A percentile compares a stretch with the other conserved stretches of the same genome.
These are phyloP conservation scores for Helobdella robusta DNA, from an alignment of 2,888 invertebrate species.

Conservation along the genomic window DNA sequence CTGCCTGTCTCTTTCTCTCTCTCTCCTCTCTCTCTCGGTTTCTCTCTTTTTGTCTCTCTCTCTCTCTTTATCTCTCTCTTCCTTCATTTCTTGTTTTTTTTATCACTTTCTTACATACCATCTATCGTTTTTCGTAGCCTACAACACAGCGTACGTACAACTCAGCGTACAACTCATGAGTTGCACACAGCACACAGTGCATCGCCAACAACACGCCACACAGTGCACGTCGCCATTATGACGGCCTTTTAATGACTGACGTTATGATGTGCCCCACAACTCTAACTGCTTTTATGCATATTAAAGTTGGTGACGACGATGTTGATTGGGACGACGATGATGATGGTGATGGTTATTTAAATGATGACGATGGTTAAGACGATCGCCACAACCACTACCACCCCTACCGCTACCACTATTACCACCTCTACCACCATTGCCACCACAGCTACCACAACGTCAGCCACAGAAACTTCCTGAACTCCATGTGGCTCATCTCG, in stretches of 20 bases:
- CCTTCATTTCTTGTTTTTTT: slow-evolving; percentile 5
- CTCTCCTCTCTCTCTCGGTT: slow-evolving; percentile 5
- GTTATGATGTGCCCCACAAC: too few relatives aligned
- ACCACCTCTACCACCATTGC: slow-evolving; percentile 24
- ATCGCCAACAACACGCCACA: too few relatives aligned
- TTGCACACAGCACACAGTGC: too few relatives aligned
- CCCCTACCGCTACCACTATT: neutral
- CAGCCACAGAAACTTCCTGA: slow-evolving; percentile 88
- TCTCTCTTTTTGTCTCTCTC: slow-evolving; percentile 7
- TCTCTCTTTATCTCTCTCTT: slow-evolving; percentile 8
- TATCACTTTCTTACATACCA: neutral
- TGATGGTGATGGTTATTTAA: slow-evolving; percentile 22
- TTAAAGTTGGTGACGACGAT: neutral
- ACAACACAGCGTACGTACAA: too few relatives aligned
- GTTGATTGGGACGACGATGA: slow-evolving; percentile 6
- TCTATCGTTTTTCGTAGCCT: too few relatives aligned
- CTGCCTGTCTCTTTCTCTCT: neutral
- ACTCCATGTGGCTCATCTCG: slow-evolving; percentile 99
- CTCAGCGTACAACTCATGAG: too few relatives aligned
- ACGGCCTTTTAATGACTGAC: too few relatives aligned
- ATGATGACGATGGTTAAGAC: slow-evolving; percentile 15
- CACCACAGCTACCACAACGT: slow-evolving; percentile 82
- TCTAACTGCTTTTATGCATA: too few relatives aligned
- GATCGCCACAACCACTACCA: slow-evolving; percentile 4
- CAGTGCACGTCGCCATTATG: too few relatives aligned